Evolutionary conservation across 2,797 vertebrate species (phyloP).

Genomic region (Notolabrus celidotus): DNA sequence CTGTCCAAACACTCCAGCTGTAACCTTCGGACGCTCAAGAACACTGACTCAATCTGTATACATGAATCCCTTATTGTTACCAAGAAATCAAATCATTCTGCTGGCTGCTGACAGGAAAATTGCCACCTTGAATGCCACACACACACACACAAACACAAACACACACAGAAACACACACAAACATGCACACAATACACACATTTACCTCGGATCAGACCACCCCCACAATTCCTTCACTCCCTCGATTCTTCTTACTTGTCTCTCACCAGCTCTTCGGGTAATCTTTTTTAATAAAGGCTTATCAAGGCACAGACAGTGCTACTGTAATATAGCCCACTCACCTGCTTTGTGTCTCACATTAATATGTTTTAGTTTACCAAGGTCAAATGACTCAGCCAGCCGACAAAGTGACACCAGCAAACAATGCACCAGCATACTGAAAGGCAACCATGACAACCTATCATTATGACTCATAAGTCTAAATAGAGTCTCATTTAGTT

Average conservation of each 20-base stretch:
- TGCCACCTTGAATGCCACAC: constrained; percentile 59
- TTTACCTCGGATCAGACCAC: constrained; percentile 46
- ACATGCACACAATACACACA: background rate
- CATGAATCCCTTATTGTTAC: constrained; percentile 75
- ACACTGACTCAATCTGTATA: constrained; percentile 75
- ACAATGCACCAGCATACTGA: constrained; percentile 28
- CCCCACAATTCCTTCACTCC: constrained; percentile 29
- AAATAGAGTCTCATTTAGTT: constrained; percentile 24
- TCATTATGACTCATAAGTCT: constrained; percentile 34
- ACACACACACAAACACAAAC: constrained; percentile 8
- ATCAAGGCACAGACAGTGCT: constrained; percentile 39
- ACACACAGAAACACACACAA: constrained; percentile 16
- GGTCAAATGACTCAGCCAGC: constrained; percentile 68
- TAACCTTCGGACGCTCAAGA: constrained; percentile 78
- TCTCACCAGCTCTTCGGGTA: constrained; percentile 28
- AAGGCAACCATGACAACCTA: constrained; percentile 56
- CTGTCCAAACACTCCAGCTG: constrained; percentile 61
- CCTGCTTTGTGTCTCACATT: constrained; percentile 55
- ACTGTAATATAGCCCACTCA: constrained; percentile 62
- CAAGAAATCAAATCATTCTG: constrained; percentile 76
- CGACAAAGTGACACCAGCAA: constrained; percentile 44
- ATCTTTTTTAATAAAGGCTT: constrained; percentile 67
- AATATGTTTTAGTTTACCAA: constrained; percentile 64
- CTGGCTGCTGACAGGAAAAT: constrained; percentile 71
- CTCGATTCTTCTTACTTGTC: constrained; percentile 27